Conservation (phyloP, 2,113 vertebrate species). For the Calyptomena viridis region DNA sequence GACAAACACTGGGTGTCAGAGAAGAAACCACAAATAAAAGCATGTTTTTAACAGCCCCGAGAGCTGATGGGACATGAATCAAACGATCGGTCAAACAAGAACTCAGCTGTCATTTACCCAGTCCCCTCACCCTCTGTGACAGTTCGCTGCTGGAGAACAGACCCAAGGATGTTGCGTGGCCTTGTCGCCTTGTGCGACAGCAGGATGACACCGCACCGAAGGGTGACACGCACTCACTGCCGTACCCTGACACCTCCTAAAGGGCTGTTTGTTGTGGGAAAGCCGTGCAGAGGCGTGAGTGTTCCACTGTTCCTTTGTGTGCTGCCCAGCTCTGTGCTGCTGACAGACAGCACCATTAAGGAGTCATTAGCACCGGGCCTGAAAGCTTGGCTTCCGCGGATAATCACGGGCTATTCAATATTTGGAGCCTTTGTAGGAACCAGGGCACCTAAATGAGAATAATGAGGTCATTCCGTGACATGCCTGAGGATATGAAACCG, state of each 20-base stretch:
- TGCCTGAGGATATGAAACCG: slow-evolving; percentile 51
- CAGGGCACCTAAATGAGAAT: slow-evolving; percentile 49
- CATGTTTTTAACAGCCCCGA: neutral
- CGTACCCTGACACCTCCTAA: neutral
- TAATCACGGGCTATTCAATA: slow-evolving; percentile 64
- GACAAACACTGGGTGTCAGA: neutral
- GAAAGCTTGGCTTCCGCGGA: slow-evolving; percentile 52
- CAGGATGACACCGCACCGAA: neutral
- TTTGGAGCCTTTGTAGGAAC: slow-evolving; percentile 19
- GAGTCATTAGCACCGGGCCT: slow-evolving; percentile 69
- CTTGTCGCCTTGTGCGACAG: neutral
- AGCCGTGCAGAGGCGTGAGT: neutral
- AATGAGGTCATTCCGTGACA: slow-evolving; percentile 58
- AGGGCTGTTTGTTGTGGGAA: slow-evolving; percentile 34
- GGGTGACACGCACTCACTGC: neutral
- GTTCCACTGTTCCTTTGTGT: slow-evolving; percentile 56
- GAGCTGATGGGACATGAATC: neutral
- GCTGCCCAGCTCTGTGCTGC: slow-evolving; percentile 44
- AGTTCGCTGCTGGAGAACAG: neutral
- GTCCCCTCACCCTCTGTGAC: neutral
- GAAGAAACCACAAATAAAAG: neutral
- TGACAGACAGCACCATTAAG: slow-evolving; percentile 77
- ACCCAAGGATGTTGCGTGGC: neutral
- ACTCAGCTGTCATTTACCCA: neutral
- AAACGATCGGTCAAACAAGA: neutral